Percentiles rank a stretch among this genome's conserved stretches.
Conservation (phyloP, 1,140 invertebrate species). For the Sinonovacula constricta region DNA sequence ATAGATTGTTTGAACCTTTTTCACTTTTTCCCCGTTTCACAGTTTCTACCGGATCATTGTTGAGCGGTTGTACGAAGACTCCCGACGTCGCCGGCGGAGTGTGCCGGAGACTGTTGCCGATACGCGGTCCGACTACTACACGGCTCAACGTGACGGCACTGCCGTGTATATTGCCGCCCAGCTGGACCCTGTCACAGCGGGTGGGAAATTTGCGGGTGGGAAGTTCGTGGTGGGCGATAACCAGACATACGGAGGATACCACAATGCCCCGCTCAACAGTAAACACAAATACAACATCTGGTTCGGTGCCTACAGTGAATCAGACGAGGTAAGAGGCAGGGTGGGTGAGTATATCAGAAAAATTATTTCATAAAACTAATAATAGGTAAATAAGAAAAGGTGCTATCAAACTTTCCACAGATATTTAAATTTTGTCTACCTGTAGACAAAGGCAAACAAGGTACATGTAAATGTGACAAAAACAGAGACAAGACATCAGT, state of each 20-base stretch:
- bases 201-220: slow-evolving; percentile 84
- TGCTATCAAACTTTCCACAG: no score
- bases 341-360: neutral
- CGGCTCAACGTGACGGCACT: slow-evolving; percentile 82
- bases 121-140: slow-evolving; percentile 67
- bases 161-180: slow-evolving; percentile 90
- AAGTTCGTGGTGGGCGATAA: slow-evolving; percentile 89
- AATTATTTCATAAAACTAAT: no score
- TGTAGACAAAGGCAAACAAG: no score
- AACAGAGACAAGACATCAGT: no score
- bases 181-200: slow-evolving; percentile 77
- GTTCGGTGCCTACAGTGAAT: slow-evolving; percentile 80
- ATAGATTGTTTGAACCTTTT: no score
- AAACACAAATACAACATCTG: slow-evolving; percentile 84
- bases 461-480: no score
- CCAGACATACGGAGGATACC: slow-evolving; percentile 86
- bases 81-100: slow-evolving; percentile 17
- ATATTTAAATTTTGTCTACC: no score
- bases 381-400: no score
- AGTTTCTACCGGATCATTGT: slow-evolving; percentile 67
- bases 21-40: no score
- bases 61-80: slow-evolving; percentile 50
- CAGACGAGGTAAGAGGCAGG: slow-evolving; percentile 61
- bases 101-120: slow-evolving; percentile 46
- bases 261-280: slow-evolving; percentile 87